Conservation (phyloP, 2,797 vertebrate genomes). For the Melopsittacus undulatus region DNA sequence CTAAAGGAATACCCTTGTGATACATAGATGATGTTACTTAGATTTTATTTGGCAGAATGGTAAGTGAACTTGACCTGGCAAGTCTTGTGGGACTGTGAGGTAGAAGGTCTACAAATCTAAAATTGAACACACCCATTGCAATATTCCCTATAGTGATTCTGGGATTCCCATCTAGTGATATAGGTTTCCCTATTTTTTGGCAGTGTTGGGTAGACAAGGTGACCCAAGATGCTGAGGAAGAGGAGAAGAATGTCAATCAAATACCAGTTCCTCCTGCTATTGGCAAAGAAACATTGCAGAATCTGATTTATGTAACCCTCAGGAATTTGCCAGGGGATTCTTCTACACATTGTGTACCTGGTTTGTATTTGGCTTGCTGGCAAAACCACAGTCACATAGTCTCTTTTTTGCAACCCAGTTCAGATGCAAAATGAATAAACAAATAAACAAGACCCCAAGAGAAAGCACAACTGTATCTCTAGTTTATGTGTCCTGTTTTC, state of each 20-base stretch:
- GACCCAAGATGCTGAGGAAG: background rate
- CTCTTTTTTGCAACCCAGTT: background rate
- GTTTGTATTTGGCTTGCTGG: background rate
- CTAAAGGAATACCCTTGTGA: background rate
- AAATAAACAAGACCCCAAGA: background rate
- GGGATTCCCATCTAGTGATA: background rate
- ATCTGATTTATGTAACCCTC: background rate
- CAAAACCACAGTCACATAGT: background rate
- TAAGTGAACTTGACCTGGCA: background rate
- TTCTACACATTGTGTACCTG: background rate
- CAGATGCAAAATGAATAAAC: conserved; percentile 3
- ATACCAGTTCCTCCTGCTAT: background rate
- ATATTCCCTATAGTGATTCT: background rate
- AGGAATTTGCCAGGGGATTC: background rate
- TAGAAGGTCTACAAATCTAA: background rate
- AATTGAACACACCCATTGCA: background rate
- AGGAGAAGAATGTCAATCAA: background rate
- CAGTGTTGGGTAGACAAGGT: background rate
- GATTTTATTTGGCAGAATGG: background rate
- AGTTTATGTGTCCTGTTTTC: background rate
- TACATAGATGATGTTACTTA: background rate
- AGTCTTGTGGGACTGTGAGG: background rate
- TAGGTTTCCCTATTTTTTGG: background rate
- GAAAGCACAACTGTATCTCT: background rate
- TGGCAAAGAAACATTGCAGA: background rate